Evolutionary conservation across 2,888 invertebrate species (phyloP).

Genomic region (Trichogramma evanescens): DNA sequence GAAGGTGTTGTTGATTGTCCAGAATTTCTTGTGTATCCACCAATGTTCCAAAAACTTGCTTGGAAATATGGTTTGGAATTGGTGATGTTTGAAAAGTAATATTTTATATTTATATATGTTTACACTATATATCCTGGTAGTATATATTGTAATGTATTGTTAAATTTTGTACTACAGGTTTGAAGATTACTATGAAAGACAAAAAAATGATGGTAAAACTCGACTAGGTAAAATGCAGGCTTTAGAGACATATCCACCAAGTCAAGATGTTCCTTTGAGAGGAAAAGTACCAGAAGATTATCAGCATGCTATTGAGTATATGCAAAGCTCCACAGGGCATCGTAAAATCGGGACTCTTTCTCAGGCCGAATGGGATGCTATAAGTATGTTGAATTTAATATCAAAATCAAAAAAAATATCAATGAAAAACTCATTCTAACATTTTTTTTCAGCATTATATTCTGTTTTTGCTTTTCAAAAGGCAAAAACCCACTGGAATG

Average conservation of each 20-base stretch:
- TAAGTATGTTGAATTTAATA: conserved; percentile 58
- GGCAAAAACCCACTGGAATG: conserved; percentile 59
- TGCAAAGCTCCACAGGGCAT: conserved; percentile 42
- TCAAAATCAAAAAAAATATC: not conserved
- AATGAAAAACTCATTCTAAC: conserved; percentile 9
- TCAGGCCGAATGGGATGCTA: conserved; percentile 86
- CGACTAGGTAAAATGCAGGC: conserved; percentile 73
- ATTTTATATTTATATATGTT: not conserved
- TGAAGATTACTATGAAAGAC: conserved; percentile 69
- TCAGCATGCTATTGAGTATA: conserved; percentile 61
- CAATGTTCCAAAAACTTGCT: conserved; percentile 69
- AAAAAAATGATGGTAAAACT: conserved; percentile 53
- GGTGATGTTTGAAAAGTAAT: conserved; percentile 56
- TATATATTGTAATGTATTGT: conserved; percentile 33
- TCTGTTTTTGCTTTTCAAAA: conserved; percentile 79
- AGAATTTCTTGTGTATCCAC: conserved; percentile 94
- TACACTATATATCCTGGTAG: not conserved
- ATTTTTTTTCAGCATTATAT: conserved; percentile 63
- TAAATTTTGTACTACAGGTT: conserved; percentile 51
- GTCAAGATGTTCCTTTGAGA: conserved; percentile 50
- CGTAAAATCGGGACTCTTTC: conserved; percentile 73
- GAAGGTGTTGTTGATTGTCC: conserved; percentile 98
- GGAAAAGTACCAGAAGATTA: conserved; percentile 63
- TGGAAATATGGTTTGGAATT: conserved; percentile 66
- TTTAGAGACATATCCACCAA: conserved; percentile 73